These are phyloP conservation scores for Argyrosomus regius DNA, from an alignment of 2,797 vertebrate species.

Conservation along the genomic window DNA sequence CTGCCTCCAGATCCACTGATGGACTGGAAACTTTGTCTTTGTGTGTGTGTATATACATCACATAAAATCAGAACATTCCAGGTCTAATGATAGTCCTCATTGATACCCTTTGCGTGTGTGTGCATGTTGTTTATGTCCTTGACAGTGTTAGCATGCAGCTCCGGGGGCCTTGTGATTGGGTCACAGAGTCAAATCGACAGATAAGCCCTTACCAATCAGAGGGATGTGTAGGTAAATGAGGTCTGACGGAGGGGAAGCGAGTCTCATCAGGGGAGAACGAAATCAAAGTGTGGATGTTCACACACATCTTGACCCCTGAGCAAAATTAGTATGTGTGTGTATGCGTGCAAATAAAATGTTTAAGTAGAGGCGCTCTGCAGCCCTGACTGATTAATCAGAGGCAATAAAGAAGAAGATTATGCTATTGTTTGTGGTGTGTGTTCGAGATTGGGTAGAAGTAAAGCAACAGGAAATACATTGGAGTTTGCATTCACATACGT, in stretches of 20 bases:
- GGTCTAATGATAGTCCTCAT: not conserved
- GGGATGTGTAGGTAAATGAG: constrained; percentile 30
- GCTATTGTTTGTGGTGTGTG: constrained; percentile 25
- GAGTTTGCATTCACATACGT: constrained; percentile 16
- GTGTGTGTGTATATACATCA: not conserved
- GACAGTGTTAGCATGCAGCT: not conserved
- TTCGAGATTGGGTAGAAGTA: not conserved
- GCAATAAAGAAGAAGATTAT: constrained; percentile 21
- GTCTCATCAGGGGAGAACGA: not conserved
- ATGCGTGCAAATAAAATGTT: not conserved
- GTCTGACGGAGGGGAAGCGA: constrained; percentile 15
- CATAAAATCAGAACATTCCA: not conserved
- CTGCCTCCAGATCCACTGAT: not conserved
- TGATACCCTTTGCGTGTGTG: not conserved
- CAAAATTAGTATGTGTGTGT: not conserved
- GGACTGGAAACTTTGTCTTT: not conserved
- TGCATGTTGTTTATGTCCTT: constrained; percentile 4
- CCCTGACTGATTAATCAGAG: constrained; percentile 38
- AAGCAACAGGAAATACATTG: constrained; percentile 6
- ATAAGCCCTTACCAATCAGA: constrained; percentile 21
- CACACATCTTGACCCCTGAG: constrained; percentile 15
- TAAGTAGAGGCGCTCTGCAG: not conserved
- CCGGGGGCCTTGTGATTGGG: not conserved
- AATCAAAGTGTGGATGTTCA: constrained; percentile 7
- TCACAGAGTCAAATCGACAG: constrained; percentile 33